phyloP scores from a whole-genome alignment of 2,113 vertebrate genomes.

The Vulpes lagopus region DNA sequence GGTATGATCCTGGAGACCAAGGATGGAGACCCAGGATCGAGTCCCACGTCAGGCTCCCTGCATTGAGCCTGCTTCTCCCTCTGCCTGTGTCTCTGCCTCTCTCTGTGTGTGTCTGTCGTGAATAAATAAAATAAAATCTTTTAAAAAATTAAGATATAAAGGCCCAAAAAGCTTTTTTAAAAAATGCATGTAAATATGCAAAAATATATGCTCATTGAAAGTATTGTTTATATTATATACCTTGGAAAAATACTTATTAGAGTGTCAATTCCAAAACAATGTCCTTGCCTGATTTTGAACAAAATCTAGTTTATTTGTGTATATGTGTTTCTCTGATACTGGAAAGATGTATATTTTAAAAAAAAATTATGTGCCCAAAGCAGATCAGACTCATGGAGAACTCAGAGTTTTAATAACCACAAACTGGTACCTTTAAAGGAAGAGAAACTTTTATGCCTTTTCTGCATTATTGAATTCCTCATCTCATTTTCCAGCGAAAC shows the following conservation, averaged over 20 bases:
- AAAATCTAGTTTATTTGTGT: neutral
- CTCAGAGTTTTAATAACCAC: neutral
- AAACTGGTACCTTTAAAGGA: neutral
- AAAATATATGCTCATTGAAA: neutral
- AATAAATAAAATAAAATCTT: too few species aligned
- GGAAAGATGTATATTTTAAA: neutral
- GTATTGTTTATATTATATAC: neutral
- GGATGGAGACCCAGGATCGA: too few species aligned
- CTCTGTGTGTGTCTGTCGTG: too few species aligned
- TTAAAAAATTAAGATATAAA: too few species aligned
- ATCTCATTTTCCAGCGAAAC: slow-evolving; percentile 57
- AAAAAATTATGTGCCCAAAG: neutral
- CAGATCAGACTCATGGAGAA: neutral
- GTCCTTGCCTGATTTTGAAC: neutral
- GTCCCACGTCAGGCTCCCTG: too few species aligned
- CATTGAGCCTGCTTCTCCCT: too few species aligned
- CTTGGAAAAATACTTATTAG: neutral
- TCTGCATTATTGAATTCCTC: slow-evolving; percentile 42
- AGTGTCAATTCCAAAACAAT: neutral
- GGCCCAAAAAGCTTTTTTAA: too few species aligned
- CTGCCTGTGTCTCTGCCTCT: too few species aligned
- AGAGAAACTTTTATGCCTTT: neutral
- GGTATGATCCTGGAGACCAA: too few species aligned
- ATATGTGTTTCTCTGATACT: slow-evolving; percentile 32
- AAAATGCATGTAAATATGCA: neutral